These are phyloP conservation scores for Rhyacophila evoluta DNA, from an alignment of 2,888 invertebrate genomes.

Conservation along the genomic window DNA sequence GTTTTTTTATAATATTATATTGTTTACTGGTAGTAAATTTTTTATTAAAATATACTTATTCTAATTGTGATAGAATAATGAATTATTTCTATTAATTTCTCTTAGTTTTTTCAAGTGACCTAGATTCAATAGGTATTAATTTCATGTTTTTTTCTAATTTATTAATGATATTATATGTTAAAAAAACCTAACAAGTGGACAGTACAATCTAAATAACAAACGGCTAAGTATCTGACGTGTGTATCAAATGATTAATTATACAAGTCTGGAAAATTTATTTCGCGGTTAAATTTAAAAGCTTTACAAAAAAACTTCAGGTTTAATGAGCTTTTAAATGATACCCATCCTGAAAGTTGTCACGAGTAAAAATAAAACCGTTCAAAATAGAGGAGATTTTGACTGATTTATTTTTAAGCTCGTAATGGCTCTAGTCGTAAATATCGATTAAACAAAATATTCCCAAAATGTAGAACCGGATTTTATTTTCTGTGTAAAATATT, in stretches of 20 bases:
- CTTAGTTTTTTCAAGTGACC: no score
- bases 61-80: no score
- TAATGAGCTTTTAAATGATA: slow-evolving; percentile 15
- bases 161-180: neutral
- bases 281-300: neutral
- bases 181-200: neutral
- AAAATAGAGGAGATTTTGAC: neutral
- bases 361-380: neutral
- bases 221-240: neutral
- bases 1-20: no score
- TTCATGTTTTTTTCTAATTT: no score
- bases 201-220: neutral
- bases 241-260: neutral
- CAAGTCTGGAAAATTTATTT: neutral
- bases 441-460: no score
- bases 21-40: no score
- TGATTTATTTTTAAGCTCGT: neutral
- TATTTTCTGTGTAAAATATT: no score
- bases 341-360: neutral
- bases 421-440: neutral
- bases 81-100: no score
- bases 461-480: no score
- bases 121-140: no score
- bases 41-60: no score
- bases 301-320: neutral